Conservation (phyloP, 2,797 vertebrate genomes). For the Petrocephalus schoutedeni region DNA sequence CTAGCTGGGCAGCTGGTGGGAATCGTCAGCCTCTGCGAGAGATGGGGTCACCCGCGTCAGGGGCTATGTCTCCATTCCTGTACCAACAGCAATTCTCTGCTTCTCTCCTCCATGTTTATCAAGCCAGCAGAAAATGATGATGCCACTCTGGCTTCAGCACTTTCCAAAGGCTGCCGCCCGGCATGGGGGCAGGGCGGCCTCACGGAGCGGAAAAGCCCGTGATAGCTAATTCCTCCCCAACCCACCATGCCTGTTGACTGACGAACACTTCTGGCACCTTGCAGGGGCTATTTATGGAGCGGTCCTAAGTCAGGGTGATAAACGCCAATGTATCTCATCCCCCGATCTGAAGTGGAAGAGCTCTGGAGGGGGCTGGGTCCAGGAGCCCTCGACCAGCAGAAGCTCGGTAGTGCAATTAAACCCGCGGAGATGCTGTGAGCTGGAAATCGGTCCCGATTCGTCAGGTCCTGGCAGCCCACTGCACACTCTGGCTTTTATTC, state of each 20-base stretch:
- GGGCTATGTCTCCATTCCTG: neutral
- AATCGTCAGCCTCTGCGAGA: constrained; percentile 89
- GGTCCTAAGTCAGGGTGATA: neutral
- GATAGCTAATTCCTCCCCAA: neutral
- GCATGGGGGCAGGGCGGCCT: neutral
- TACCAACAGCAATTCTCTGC: neutral
- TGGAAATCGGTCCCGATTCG: neutral
- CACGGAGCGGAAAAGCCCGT: neutral
- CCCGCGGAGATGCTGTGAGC: neutral
- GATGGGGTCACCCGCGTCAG: constrained; percentile 16
- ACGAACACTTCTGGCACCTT: neutral
- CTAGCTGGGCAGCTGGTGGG: constrained; percentile 89
- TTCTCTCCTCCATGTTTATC: neutral
- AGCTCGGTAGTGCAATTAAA: neutral
- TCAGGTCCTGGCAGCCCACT: neutral
- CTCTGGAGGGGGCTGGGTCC: neutral
- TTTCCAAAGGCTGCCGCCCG: neutral
- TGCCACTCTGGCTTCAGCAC: neutral
- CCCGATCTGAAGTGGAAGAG: neutral
- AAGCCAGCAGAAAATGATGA: neutral
- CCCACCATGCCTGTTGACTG: neutral
- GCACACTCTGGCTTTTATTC: neutral
- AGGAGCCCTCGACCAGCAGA: neutral
- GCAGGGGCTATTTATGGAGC: constrained; percentile 1
- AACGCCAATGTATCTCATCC: neutral